Base-by-base conservation (phyloP, 2,797 vertebrate species). In the Anabas testudineus region DNA sequence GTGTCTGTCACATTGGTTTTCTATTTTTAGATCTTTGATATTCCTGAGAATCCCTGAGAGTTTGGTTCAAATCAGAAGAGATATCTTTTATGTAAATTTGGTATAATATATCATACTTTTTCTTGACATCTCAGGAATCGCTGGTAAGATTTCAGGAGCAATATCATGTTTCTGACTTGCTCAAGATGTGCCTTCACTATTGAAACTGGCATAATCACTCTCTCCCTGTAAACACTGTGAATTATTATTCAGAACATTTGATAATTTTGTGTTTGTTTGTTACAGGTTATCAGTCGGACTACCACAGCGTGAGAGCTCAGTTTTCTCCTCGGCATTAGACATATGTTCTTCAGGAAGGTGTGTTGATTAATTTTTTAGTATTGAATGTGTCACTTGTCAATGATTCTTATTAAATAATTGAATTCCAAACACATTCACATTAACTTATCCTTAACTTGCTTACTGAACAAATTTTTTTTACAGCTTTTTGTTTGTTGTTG, bases 261-360 rank as follows among this genome's bases (percentile, higher is more conserved):
- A 34, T 5, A 4, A 18, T 55, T 39, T 53, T 67, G 24, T 55
- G 42, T 45, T 61, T 73, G 19, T 78, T 39, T 78, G 12, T 94
- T 92, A 42, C 93, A 99, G 98, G 63, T 94, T 97, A 82, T 96
- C 96, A 59, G 93, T 91, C 24, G 95, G 89, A 84, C 94, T 94
- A 0, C 94, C 95, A 16, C 93, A 97, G 24, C 97, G 97, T 39
- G 97, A 98, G 91, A 98, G 94, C 82, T 94, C 93, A 54, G 92
- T 95, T 58, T 96, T 96, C 80, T 88, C 94, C 58, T 97, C 92
- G 8, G 92, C 92, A 0, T 77, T 93, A 59, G 91, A 92, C 65
- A 83, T 93, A 5, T 92, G 86, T 61, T 28, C 90, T 90, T 77
- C 91, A 75, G 96, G 96, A 92, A 94, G 96, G 95, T 90, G 85